Conservation (phyloP, 1,140 invertebrate species). For the Drosophila murphyi region DNA sequence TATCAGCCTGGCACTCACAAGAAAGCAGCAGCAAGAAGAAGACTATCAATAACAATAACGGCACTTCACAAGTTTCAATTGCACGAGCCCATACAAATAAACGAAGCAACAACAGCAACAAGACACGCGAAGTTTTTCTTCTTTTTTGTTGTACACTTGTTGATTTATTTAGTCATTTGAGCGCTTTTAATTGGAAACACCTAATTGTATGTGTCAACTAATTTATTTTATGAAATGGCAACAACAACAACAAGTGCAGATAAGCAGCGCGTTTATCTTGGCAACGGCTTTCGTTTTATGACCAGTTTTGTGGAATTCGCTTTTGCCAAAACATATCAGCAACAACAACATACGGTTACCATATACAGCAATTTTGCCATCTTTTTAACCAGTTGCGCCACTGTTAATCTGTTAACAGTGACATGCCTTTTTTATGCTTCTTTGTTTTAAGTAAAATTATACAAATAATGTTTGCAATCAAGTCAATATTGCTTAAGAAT, state of each 20-base stretch:
- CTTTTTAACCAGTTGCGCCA: constrained; percentile 42
- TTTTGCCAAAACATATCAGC: constrained; percentile 34
- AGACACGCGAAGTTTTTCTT: constrained; percentile 23
- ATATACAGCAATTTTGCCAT: constrained; percentile 11
- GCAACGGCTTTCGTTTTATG: constrained; percentile 28
- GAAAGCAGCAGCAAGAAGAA: constrained; percentile 27
- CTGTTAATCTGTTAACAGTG: constrained; percentile 31
- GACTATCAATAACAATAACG: constrained; percentile 43
- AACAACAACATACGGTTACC: constrained; percentile 2
- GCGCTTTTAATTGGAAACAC: constrained; percentile 60
- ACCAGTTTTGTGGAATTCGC: constrained; percentile 56
- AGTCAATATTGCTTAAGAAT: too few relatives aligned
- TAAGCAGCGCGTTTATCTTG: constrained; percentile 50
- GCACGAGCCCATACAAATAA: constrained; percentile 21
- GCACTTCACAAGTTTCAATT: constrained; percentile 39
- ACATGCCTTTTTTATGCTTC: background rate
- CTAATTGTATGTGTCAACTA: constrained; percentile 30
- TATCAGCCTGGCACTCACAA: constrained; percentile 16
- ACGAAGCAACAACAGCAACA: constrained; percentile 22
- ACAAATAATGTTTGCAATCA: too few relatives aligned
- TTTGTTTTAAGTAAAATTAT: too few relatives aligned
- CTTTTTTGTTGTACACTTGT: constrained; percentile 44
- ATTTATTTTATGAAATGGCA: constrained; percentile 38
- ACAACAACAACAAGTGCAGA: constrained; percentile 28
- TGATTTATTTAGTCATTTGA: constrained; percentile 54